Evolutionary conservation across 1,140 invertebrate genomes (phyloP), one percentile per base, ranked within the genome.

Genomic region (Harpegnathos saltator): DNA sequence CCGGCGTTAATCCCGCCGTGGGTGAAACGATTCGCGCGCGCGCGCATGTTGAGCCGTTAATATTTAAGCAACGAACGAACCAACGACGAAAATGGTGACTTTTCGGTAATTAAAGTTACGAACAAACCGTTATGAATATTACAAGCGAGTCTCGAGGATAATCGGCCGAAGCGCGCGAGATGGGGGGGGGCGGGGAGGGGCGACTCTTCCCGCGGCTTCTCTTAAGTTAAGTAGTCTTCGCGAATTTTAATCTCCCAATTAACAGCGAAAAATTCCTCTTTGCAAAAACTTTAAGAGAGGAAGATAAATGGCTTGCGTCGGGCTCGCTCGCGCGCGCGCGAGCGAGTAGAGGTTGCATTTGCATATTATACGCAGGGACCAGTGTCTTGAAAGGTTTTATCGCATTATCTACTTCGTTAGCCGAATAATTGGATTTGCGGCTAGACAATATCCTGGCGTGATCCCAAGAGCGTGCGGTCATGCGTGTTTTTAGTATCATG

Each of bases 361-460:
- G 52, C 75, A 80, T 80, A 52, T 80, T 80, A 71, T 80, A 80
- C 74, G 74, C 74, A 54, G 48, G 38, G 62, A 77, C 24, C 33
- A 29, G 75, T 80, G 52, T 80, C 75, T 80, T 50, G 65, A 71
- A 80, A 59, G 65, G 65, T 80, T 78, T 78, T 80, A 78, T 69
- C 75, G 33, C 56, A 80, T 80, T 80, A 80, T 80, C 75, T 80
- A 80, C 75, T 80, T 80, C 75, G 75, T 80, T 80, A 80, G 75
- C 65, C 54, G 75, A 80, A 80, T 80, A 80, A 80, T 80, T 69
- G 63, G 75, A 80, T 80, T 69, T 80, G 75, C 52, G 63, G 75
- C 38, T 71, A 80, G 75, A 80, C 75, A 71, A 80, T 80, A 69
- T 71, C 75, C 75, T 80, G 75, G 75, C 65, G 24, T 33, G 65